Conservation (phyloP, 2,113 vertebrate genomes). For the Esox niger region DNA sequence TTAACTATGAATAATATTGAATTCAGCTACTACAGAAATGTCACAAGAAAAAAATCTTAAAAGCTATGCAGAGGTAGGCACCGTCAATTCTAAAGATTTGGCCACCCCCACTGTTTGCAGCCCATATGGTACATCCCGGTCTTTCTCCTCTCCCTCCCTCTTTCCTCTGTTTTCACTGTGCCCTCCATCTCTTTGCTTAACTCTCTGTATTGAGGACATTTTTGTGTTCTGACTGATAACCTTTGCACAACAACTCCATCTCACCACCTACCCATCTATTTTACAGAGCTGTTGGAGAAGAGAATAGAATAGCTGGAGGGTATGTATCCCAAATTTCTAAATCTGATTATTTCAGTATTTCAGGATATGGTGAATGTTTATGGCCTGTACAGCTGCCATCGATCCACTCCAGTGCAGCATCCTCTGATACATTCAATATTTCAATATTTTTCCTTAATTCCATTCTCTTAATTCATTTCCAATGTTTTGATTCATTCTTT, state of each 20-base stretch:
- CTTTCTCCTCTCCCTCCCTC: conserved; percentile 51
- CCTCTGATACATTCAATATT: conserved; percentile 8
- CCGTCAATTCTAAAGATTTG: neutral
- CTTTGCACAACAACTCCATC: conserved; percentile 12
- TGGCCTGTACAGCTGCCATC: conserved; percentile 3
- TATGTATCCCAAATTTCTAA: conserved; percentile 33
- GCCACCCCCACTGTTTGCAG: conserved; percentile 36
- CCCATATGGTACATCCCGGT: conserved; percentile 60
- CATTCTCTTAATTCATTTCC: neutral
- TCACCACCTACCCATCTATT: conserved; percentile 20
- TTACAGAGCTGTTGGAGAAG: conserved; percentile 21
- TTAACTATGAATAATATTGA: neutral
- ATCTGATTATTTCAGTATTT: neutral
- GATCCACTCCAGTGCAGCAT: conserved; percentile 8
- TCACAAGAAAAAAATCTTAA: neutral
- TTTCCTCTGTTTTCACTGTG: conserved; percentile 52
- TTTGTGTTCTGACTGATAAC: conserved; percentile 22
- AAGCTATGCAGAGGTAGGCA: neutral
- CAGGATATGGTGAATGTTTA: neutral
- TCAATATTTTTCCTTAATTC: conserved; percentile 11
- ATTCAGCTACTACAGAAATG: neutral
- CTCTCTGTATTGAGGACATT: conserved; percentile 55
- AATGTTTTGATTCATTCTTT: conserved; percentile 21
- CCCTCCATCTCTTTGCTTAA: conserved; percentile 63
- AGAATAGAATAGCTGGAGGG: conserved; percentile 30